A percentile compares a stretch with the other conserved stretches of the same genome.
Conservation (phyloP, 2,113 vertebrate species). For the Polypterus senegalus region DNA sequence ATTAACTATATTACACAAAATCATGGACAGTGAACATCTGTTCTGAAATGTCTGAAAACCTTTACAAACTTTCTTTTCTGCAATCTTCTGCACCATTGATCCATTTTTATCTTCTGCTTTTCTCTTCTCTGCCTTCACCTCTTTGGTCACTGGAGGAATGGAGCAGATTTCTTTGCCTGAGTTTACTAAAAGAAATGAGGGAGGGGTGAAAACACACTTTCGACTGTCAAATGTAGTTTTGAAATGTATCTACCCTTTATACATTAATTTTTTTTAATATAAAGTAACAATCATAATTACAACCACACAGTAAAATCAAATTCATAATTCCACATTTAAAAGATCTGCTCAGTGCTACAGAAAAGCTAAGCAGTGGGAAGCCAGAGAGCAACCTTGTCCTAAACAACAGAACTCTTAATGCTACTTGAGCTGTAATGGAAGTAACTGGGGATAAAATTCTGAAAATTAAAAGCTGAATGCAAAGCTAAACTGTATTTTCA, state of each 20-base stretch:
- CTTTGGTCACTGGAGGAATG: conserved; percentile 26
- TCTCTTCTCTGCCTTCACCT: conserved; percentile 56
- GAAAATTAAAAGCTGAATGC: too few relatives aligned
- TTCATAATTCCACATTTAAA: neutral
- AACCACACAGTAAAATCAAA: neutral
- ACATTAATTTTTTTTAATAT: neutral
- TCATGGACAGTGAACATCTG: neutral
- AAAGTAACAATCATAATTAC: neutral
- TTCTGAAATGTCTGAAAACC: conserved; percentile 82
- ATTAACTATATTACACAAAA: too few relatives aligned
- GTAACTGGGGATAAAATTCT: too few relatives aligned
- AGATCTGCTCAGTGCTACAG: neutral
- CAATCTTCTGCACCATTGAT: conserved; percentile 54
- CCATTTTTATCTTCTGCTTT: conserved; percentile 43
- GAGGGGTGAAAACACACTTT: neutral
- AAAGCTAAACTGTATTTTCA: too few relatives aligned
- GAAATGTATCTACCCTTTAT: neutral
- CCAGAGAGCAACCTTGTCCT: neutral
- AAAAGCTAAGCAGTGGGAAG: neutral
- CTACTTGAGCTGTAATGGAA: too few relatives aligned
- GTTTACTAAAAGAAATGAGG: conserved; percentile 1
- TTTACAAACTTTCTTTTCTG: conserved; percentile 98
- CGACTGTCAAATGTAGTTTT: neutral
- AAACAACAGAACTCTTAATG: too few relatives aligned
- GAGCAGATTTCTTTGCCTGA: conserved; percentile 15